Evolutionary conservation across 2,113 vertebrate genomes (phyloP), one percentile per base, ranked within the genome.

Genomic region (Sorex fumeus): DNA sequence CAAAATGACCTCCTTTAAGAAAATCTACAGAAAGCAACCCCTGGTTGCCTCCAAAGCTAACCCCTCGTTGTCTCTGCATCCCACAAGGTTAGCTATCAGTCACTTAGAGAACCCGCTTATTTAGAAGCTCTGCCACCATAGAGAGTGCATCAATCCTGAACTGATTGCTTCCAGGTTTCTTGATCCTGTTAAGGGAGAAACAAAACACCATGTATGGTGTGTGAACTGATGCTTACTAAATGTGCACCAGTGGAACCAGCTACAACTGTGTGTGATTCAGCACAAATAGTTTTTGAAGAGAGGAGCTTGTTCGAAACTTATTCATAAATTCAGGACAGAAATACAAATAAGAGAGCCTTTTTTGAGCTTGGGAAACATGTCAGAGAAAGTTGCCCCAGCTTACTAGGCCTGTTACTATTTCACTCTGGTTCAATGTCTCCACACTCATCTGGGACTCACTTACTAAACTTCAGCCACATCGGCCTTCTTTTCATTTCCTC

Each of bases 211-310:
- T 7, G 32, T 23, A 18, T 1, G 57, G 30, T 12, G 1, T 57
- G 8, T 75, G 21, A 87, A 87, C 1, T 60, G 27, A 81, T 88
- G 50, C 28, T 91, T 80, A 30, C 28, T 40, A 34, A 19, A 21
- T 23, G 23, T 62, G 90, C 82, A 75, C 9, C 6, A 19, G 2
- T 34, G 78, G n/a, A 28, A 40, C 27, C 3, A 1, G 21, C 32
- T 72, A 69, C 57, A 62, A 75, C 60, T 86, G 40, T 88, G 19
- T 34, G 64, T 23, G 8, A 76, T 30, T 47, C 34, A 86, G n/a
- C 45, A 11, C 30, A 81, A 88, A 78, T 36, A 27, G 25, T 62
- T 77, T 74, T 77, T 88, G 50, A 88, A 83, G 28, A 71, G 40
- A 83, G 6, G 11, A 45, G 25, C 70, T 25, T 7, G 16, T 50